Evolutionary conservation across 2,888 invertebrate species (phyloP), one percentile per base, ranked within the genome.

Genomic region (Cylindroiulus punctatus): DNA sequence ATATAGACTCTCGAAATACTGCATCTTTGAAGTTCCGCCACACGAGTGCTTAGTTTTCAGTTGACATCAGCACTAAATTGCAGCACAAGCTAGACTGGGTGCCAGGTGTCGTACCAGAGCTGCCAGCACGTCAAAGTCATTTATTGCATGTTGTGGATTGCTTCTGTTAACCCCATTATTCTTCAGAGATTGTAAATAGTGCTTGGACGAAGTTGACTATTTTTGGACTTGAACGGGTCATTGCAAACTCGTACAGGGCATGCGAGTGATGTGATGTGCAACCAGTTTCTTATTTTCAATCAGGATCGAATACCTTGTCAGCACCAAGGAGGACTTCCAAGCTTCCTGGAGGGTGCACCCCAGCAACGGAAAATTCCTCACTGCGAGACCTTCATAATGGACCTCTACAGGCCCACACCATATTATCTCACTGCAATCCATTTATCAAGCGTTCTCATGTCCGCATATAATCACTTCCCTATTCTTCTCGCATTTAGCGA

Each of bases 391-490:
- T 30, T 30, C 76, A 76, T 30, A 12, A 30, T 76, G 76, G 76
- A 32, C 76, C 30, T 65, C 26, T 26, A 26, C 26, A 26, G 3
- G 65, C 26, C 26, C 65, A 26, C 26, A 30, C 10, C 30, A 30
- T 76, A 76, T 76, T 76, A 76, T 76, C 76, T 76, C 76, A 76
- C 76, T 76, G 76, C 76, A 76, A 30, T 30, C 30, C 76, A 76
- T 76, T 76, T 76, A 76, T 76, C 76, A 76, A 12, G 76, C 76
- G 76, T 76, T 76, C 76, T 76, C 76, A 76, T 76, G 76, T 76
- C 30, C 76, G 76, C 14, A 32, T 76, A 76, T 76, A 76, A 76
- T 76, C 76, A 76, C 76, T 76, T 76, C 76, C 76, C 76, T 76
- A 26, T 76, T 76, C 76, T 76, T 76, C 14, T 76, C 5, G 76